Conservation (phyloP, 2,888 invertebrate species). For the Phania funesta region DNA sequence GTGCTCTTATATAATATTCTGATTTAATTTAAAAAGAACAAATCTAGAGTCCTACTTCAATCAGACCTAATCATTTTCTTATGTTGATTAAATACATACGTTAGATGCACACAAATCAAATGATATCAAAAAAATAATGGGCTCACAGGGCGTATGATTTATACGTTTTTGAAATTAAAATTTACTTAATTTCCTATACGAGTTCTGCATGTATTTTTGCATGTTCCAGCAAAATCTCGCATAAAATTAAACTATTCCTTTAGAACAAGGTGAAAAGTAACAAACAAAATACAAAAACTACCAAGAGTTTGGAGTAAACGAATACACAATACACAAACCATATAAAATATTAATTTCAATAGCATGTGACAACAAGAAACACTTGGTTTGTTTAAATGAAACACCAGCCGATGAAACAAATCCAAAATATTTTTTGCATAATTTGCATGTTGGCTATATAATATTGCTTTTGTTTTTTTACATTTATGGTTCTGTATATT, state of each 20-base stretch:
- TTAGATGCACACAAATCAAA: background rate
- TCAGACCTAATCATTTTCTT: too few species aligned
- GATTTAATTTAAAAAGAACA: too few species aligned
- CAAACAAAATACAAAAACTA: too few species aligned
- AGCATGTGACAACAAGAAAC: conserved; percentile 63
- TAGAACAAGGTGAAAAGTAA: too few species aligned
- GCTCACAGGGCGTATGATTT: conserved; percentile 26
- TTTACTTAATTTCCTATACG: conserved; percentile 2
- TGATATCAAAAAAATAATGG: background rate
- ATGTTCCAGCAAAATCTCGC: background rate
- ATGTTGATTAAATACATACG: background rate
- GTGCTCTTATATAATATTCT: too few species aligned
- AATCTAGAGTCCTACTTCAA: too few species aligned
- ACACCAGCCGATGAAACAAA: conserved; percentile 40
- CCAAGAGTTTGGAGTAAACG: too few species aligned
- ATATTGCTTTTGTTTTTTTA: conserved; percentile 30
- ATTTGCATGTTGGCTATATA: too few species aligned
- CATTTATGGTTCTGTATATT: background rate
- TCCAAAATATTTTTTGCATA: background rate
- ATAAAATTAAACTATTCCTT: background rate
- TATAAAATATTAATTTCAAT: conserved; percentile 52
- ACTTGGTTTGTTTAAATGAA: conserved; percentile 51
- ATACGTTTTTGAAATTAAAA: background rate
- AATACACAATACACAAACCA: conserved; percentile 9
- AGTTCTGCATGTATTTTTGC: background rate